These are phyloP conservation scores for Halesus radiatus DNA, from an alignment of 1,140 invertebrate species.

Conservation along the genomic window DNA sequence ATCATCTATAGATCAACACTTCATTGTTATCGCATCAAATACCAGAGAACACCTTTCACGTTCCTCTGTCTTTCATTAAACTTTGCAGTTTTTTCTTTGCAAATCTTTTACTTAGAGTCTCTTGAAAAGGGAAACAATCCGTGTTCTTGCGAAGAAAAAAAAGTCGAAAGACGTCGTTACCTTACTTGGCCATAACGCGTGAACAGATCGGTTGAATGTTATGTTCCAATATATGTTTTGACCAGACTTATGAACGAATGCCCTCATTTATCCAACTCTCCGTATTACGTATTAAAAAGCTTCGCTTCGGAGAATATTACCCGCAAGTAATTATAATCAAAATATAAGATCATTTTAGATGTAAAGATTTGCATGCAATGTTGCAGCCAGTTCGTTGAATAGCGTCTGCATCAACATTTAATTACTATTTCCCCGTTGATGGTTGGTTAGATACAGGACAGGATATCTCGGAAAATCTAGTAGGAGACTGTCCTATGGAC, in stretches of 20 bases:
- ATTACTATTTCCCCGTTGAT: too few relatives aligned
- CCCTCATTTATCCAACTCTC: not conserved
- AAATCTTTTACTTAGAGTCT: not conserved
- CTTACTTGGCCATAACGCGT: conserved; percentile 25
- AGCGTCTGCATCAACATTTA: too few relatives aligned
- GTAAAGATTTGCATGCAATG: not conserved
- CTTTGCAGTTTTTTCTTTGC: too few relatives aligned
- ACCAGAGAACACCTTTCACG: too few relatives aligned
- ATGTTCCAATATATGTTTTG: conserved; percentile 13
- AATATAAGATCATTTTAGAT: not conserved
- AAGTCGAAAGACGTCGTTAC: conserved; percentile 29
- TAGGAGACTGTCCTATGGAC: too few relatives aligned
- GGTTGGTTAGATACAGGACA: too few relatives aligned
- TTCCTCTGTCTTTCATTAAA: too few relatives aligned
- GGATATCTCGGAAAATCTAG: too few relatives aligned
- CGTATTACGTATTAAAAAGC: not conserved
- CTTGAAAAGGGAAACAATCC: conserved; percentile 17
- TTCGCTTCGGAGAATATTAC: not conserved
- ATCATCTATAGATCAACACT: too few relatives aligned
- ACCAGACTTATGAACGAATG: not conserved
- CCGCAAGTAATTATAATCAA: not conserved
- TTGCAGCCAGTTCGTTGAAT: too few relatives aligned
- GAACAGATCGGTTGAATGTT: conserved; percentile 15
- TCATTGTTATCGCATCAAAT: too few relatives aligned
- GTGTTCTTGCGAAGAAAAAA: not conserved